Conservation (phyloP, 2,888 invertebrate genomes). For the Seira sanloemensis region DNA sequence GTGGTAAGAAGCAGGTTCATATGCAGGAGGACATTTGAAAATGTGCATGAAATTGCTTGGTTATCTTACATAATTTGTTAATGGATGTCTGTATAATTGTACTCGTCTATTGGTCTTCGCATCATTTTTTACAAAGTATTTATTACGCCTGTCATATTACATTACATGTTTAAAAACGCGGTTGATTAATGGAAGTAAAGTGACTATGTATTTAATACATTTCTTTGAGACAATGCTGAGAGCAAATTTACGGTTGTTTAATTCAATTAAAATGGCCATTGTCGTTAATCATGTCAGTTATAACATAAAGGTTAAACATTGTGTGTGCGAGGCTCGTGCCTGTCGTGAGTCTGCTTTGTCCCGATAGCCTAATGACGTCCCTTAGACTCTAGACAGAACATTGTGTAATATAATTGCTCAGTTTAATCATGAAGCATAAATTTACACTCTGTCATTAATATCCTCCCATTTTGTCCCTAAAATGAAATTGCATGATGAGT, state of each 20-base stretch:
- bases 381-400: no score
- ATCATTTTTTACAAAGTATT: background rate
- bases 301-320: conserved; percentile 27
- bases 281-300: conserved; percentile 38
- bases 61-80: background rate
- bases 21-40: conserved; percentile 47
- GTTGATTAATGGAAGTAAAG: background rate
- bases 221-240: conserved; percentile 16
- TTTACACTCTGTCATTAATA: no score
- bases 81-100: background rate
- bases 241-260: background rate
- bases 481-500: no score
- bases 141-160: background rate
- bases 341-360: background rate
- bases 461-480: no score
- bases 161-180: background rate
- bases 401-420: no score
- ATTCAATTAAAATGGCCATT: conserved; percentile 40
- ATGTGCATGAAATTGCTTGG: conserved; percentile 12
- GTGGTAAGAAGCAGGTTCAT: conserved; percentile 59
- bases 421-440: no score
- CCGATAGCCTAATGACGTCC: no score
- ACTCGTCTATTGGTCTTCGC: background rate
- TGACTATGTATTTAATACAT: background rate
- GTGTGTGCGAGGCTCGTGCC: conserved; percentile 6